Evolutionary conservation across 2,113 vertebrate species (phyloP).

Genomic region (Oreochromis aureus): DNA sequence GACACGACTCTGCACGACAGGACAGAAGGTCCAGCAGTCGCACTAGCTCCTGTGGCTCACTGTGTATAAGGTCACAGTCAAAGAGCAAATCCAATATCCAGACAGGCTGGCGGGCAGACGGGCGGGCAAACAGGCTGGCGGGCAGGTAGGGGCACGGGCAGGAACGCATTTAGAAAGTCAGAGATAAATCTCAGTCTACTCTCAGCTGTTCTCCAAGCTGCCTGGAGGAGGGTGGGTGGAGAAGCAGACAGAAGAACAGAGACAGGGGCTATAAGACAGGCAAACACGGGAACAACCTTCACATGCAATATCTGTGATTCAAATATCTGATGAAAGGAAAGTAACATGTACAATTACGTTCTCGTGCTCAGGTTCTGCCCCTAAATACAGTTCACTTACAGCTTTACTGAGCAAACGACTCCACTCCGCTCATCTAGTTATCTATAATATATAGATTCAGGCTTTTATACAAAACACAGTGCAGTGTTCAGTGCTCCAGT

Average conservation of each 20-base stretch:
- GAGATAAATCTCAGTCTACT: slow-evolving; percentile 56
- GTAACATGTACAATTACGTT: neutral
- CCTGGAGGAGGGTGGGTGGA: neutral
- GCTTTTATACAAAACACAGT: neutral
- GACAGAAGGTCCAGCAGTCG: slow-evolving; percentile 54
- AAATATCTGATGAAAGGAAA: neutral
- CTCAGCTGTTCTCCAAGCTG: slow-evolving; percentile 30
- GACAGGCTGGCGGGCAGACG: slow-evolving; percentile 44
- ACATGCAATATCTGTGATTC: neutral
- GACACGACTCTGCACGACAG: slow-evolving; percentile 50
- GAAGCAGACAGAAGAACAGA: neutral
- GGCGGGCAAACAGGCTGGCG: slow-evolving; percentile 30
- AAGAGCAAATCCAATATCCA: slow-evolving; percentile 72
- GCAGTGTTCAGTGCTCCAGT: neutral
- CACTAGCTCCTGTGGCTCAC: slow-evolving; percentile 51
- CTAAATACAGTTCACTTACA: neutral
- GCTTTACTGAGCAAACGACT: neutral
- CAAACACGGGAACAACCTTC: neutral
- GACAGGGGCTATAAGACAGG: neutral
- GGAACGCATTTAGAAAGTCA: slow-evolving; percentile 47
- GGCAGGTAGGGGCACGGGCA: slow-evolving; percentile 39
- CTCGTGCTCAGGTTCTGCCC: neutral
- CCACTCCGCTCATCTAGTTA: neutral
- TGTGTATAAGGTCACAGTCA: slow-evolving; percentile 65
- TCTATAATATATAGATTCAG: neutral